Evolutionary conservation across 2,113 vertebrate genomes (phyloP), one percentile per base, ranked within the genome.

Genomic region (Tretioscincus oriximinensis): DNA sequence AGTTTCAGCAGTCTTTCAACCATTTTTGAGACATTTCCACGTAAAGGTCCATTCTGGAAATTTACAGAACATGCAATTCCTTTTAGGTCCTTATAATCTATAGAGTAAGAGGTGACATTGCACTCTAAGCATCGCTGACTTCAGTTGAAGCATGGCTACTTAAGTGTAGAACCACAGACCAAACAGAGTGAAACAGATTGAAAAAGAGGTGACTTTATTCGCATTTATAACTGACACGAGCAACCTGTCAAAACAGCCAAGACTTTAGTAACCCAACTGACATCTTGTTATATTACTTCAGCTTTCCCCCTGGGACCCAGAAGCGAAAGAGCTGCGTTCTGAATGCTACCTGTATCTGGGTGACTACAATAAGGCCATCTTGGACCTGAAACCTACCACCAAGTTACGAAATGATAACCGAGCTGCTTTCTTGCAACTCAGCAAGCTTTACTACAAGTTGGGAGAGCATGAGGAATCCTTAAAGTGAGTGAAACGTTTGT

Each of bases 231-330:
- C 8, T 24, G 63, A 26, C 64, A 28, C 9, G 28, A 65, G 28
- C 26, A 65, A 65, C 26, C 8, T 28, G 26, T 26, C n/a, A 26
- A 12, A 14, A 3, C 12, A 8, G 8, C 21, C 10, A 20, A 11
- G 28, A n/a, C 7, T 9, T 51, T 10, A 29, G 45, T 21, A 41
- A n/a, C 28, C 16, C 26, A 18, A 61, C 3, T 28, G 20, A 9
- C 47, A 18, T 18, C 29, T 64, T 20, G 21, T 11, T 81, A 20
- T 41, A 58, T 18, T 18, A 7, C 49, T 63, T 12, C 84, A 97
- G 96, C 92, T 95, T 29, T 95, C 95, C 61, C 96, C 96, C 0
- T 97, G 96, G 96, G 94, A 96, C 81, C 95, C 96, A 0, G 95
- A 95, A 64, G 91, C 92, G 0, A 92, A 96, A 63, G 96, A 97